Base-by-base conservation (phyloP, 2,888 invertebrate genomes). In the Melanargia galathea region DNA sequence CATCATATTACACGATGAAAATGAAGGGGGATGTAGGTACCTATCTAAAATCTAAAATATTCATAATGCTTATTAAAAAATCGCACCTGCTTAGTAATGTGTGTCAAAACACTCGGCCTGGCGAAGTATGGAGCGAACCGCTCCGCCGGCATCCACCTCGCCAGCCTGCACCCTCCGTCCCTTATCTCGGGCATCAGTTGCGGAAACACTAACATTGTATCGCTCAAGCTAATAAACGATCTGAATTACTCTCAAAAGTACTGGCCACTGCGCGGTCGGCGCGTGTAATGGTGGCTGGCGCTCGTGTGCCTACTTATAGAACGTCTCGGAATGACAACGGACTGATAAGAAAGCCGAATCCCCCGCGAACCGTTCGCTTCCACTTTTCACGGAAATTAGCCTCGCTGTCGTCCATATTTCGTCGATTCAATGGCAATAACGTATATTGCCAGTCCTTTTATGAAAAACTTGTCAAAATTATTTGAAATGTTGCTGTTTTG, bases 161-260 rank as follows among this genome's bases (percentile, higher is more conserved):
- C 83, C 20, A 83, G 76, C 68, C 89, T 81, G 74, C 92, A 90
- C 26, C 84, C 86, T 48, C 82, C 83, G 43, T 75, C 77, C 38
- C 82, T 75, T 54, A 84, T 70, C 64, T 86, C 86, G 64, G 84
- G 79, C 66, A 86, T 83, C 85, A 90, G 87, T 75, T 86, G 86
- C 74, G 91, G 90, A 81, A 86, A 90, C 79, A 89, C 85, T 77
- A 92, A 85, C 92, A 92, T 91, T 80, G n/a, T n/a, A 64, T 77
- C 75, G 70, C 73, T 66, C 64, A 66, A 71, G 63, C 62, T 51
- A 60, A 57, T 66, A 69, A 52, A 56, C 61, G 35, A 56, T 45
- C 56, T 33, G 16, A 40, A 33, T 30, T 63, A 60, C 48, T 48
- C 38, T 51, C 38, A 46, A 35, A 69, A 60, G 68, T 68, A 72